Percentiles rank a stretch among this genome's conserved stretches.
Evolutionary conservation across 2,113 vertebrate species (phyloP).

Genomic region (Cavia aperea): DNA sequence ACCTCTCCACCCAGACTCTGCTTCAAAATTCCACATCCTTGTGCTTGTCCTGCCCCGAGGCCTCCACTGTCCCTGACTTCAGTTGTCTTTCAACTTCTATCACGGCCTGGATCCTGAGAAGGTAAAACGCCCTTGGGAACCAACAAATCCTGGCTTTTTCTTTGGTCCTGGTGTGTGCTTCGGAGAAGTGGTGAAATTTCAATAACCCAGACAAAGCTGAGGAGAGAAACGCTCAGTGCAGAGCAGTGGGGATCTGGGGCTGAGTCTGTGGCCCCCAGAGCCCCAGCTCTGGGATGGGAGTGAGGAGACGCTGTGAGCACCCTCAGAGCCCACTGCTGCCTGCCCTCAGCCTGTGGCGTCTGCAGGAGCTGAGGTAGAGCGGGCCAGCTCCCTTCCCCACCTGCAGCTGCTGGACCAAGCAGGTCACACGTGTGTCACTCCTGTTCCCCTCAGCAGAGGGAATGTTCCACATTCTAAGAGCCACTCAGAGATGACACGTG

Average conservation of each 20-base stretch:
- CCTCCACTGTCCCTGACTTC: neutral
- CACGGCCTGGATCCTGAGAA: neutral
- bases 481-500: slow-evolving; percentile 35
- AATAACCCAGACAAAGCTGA: neutral
- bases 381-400: neutral
- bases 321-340: neutral
- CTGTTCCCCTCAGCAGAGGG: neutral
- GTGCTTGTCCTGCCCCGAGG: neutral
- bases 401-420: neutral
- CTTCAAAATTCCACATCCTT: neutral
- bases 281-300: neutral
- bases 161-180: neutral
- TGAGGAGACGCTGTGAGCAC: neutral
- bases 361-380: neutral
- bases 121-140: neutral
- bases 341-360: neutral
- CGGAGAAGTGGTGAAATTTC: neutral
- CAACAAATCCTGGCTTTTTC: neutral
- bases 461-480: slow-evolving; percentile 50
- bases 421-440: neutral
- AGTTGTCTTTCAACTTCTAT: neutral
- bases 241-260: neutral
- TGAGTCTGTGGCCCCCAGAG: neutral
- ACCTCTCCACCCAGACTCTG: neutral
- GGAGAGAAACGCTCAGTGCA: neutral